Conservation (phyloP, 2,888 invertebrate genomes). For the Orthosia incerta region DNA sequence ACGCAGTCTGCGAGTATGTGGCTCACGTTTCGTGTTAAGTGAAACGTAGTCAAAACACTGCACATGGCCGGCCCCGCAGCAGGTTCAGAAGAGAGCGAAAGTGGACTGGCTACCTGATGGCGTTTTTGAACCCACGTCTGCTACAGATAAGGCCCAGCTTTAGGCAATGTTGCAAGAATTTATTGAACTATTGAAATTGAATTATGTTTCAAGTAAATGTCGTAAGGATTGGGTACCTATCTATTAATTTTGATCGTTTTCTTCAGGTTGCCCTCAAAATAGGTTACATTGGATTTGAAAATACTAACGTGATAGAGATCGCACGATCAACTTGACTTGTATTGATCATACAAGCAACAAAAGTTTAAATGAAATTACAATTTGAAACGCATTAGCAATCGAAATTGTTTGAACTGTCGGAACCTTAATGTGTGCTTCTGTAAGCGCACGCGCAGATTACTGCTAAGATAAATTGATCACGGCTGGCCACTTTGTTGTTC, state of each 20-base stretch:
- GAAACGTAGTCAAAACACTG: constrained; percentile 66
- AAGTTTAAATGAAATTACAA: constrained; percentile 22
- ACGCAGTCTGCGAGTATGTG: constrained; percentile 50
- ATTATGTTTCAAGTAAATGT: background rate
- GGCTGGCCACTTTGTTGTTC: constrained; percentile 63
- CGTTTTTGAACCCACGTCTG: constrained; percentile 43
- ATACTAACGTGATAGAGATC: background rate
- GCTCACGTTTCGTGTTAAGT: constrained; percentile 60
- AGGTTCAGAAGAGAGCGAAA: constrained; percentile 80
- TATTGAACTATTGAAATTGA: background rate
- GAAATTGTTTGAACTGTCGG: constrained; percentile 44
- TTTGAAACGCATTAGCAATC: constrained; percentile 45
- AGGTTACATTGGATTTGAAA: background rate
- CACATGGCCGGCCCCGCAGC: constrained; percentile 71
- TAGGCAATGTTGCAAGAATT: constrained; percentile 4
- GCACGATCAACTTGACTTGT: constrained; percentile 2
- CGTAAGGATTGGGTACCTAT: background rate
- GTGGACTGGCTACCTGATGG: constrained; percentile 76
- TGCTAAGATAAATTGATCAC: constrained; percentile 72
- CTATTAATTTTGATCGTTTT: background rate
- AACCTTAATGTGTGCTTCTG: constrained; percentile 64
- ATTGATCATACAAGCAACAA: constrained; percentile 16
- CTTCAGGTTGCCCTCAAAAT: background rate
- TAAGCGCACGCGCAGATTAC: constrained; percentile 66
- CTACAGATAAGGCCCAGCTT: constrained; percentile 10